Percentiles rank a stretch among this genome's conserved stretches.
Conservation (phyloP, 2,113 vertebrate genomes). For the Scolopax mira region DNA sequence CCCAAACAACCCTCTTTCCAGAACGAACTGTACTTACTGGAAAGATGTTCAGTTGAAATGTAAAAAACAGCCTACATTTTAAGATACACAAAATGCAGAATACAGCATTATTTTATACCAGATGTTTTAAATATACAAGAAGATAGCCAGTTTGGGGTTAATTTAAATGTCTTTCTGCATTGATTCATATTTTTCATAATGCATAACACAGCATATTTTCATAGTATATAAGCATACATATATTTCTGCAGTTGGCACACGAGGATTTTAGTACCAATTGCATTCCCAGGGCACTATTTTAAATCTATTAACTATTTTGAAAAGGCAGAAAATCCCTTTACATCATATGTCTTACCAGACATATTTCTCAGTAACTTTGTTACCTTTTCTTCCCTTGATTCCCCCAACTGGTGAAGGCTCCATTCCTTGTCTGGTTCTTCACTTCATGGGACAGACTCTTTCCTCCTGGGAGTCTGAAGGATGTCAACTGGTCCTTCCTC, state of each 20-base stretch:
- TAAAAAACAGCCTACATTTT: not conserved
- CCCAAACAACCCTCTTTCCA: not conserved
- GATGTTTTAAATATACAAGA: slow-evolving; percentile 26
- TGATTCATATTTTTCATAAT: not conserved
- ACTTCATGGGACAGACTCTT: not conserved
- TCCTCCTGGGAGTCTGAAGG: not conserved
- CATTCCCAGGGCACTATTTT: not conserved
- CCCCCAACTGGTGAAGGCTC: not conserved
- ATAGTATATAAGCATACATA: not conserved
- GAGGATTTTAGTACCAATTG: not conserved
- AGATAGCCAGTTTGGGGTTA: not conserved
- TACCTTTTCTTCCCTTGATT: not conserved
- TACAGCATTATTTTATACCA: not conserved
- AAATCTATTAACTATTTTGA: not conserved
- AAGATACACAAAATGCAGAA: not conserved
- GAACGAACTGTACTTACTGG: not conserved
- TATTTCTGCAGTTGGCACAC: not conserved
- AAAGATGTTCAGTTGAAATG: not conserved
- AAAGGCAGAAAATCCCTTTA: not conserved
- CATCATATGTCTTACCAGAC: not conserved
- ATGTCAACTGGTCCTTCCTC: not conserved
- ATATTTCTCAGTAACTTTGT: not conserved
- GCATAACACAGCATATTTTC: not conserved
- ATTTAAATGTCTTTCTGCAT: not conserved
- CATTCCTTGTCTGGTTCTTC: not conserved